Conservation (phyloP, 2,888 invertebrate genomes). For the Stegophylla sp. region DNA sequence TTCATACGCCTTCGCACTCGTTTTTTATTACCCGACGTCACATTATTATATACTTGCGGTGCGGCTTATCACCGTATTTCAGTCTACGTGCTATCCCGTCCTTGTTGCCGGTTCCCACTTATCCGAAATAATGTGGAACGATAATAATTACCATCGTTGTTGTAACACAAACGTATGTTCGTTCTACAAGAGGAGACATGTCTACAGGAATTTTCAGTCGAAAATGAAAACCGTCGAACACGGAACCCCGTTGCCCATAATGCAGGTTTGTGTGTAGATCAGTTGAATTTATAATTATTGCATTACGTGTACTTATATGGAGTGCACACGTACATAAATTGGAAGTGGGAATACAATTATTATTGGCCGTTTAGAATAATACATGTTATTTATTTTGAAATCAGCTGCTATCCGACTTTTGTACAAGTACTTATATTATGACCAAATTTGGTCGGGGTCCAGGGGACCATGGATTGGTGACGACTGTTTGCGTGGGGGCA, state of each 20-base stretch:
- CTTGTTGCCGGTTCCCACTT: background rate
- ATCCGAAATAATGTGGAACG: conserved; percentile 40
- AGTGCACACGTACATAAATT: background rate
- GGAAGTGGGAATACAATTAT: background rate
- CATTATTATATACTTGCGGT: too few relatives aligned
- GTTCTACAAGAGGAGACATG: conserved; percentile 20
- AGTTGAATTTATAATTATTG: too few relatives aligned
- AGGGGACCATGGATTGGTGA: conserved; percentile 16
- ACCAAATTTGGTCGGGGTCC: conserved; percentile 40
- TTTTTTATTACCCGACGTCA: background rate
- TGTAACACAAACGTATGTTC: conserved; percentile 28
- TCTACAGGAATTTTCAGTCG: conserved; percentile 37
- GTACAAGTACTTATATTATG: background rate
- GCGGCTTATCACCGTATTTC: background rate
- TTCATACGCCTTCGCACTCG: background rate
- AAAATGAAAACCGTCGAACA: conserved; percentile 45
- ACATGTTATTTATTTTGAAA: background rate
- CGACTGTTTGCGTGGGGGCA: background rate
- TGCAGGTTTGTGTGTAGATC: conserved; percentile 45
- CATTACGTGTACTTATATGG: background rate
- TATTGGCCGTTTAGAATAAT: background rate
- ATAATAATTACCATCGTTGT: conserved; percentile 33
- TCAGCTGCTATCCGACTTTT: background rate
- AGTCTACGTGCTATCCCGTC: background rate
- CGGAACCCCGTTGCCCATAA: conserved; percentile 16